A percentile compares a stretch with the other conserved stretches of the same genome.
Evolutionary conservation across 2,113 vertebrate species (phyloP).

Genomic region (Mobula hypostoma): DNA sequence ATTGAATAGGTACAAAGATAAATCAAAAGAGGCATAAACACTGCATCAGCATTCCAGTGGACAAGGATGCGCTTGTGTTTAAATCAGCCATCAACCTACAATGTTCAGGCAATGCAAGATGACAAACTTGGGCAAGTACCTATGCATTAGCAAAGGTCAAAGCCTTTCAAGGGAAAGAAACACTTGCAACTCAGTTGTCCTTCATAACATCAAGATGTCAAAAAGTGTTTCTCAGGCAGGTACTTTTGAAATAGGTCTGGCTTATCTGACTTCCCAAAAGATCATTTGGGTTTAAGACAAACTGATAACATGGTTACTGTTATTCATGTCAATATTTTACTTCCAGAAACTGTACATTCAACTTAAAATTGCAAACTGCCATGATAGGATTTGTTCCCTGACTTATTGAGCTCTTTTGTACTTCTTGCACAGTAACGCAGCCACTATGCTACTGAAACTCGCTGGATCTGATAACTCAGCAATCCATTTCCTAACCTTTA

Average conservation of each 20-base stretch:
- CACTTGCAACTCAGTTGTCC: too few relatives aligned
- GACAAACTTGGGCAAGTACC: background rate
- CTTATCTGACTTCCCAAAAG: background rate
- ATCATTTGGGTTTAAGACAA: background rate
- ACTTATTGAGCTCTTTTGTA: background rate
- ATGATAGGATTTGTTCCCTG: background rate
- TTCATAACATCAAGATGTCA: background rate
- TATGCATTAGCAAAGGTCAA: too few relatives aligned
- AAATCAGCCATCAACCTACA: background rate
- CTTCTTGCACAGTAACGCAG: background rate
- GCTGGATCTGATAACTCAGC: background rate
- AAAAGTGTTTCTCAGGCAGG: background rate
- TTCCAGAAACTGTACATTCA: background rate
- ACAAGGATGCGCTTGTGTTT: background rate
- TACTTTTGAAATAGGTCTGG: background rate
- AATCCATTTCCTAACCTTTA: background rate
- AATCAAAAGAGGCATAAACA: background rate
- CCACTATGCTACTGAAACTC: too few relatives aligned
- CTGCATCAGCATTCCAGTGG: background rate
- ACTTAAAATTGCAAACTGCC: background rate
- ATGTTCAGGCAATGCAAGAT: background rate
- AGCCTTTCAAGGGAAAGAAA: background rate
- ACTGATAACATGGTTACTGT: too few relatives aligned
- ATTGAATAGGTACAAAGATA: background rate
- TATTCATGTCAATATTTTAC: background rate